Percentiles rank a stretch among this genome's conserved stretches.
Evolutionary conservation across 2,113 vertebrate genomes (phyloP).

Genomic region (Python bivittatus): DNA sequence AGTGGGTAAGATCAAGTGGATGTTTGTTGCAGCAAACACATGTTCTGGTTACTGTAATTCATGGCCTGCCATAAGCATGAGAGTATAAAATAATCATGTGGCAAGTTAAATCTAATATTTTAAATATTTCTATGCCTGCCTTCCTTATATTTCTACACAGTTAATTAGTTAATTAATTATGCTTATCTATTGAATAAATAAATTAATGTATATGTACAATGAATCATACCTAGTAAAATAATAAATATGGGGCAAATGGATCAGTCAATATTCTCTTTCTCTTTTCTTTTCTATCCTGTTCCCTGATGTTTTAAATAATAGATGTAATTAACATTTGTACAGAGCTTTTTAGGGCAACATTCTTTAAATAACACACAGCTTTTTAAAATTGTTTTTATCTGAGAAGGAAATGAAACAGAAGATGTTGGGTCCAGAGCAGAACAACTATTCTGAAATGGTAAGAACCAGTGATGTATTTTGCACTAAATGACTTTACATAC

Average conservation of each 20-base stretch:
- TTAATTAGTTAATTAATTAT: neutral
- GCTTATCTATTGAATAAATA: neutral
- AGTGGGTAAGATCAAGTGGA: accelerated
- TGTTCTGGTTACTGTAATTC: neutral
- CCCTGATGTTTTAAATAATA: neutral
- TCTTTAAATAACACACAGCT: neutral
- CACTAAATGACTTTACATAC: neutral
- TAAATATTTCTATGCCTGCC: neutral
- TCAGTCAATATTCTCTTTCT: neutral
- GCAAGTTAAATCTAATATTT: neutral
- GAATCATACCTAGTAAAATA: neutral
- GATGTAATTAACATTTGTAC: neutral
- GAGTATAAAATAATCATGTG: neutral
- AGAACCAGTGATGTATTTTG: neutral
- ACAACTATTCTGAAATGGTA: neutral
- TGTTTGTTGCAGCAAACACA: neutral
- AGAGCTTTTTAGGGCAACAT: neutral
- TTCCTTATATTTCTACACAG: neutral
- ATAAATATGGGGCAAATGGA: neutral
- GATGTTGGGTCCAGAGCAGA: neutral
- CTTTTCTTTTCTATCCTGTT: neutral
- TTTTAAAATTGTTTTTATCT: neutral
- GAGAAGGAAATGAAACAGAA: neutral
- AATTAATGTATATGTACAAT: neutral
- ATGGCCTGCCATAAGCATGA: neutral